These are phyloP conservation scores for Hirtodrosophila duncani DNA, from an alignment of 2,888 invertebrate species.

Conservation along the genomic window DNA sequence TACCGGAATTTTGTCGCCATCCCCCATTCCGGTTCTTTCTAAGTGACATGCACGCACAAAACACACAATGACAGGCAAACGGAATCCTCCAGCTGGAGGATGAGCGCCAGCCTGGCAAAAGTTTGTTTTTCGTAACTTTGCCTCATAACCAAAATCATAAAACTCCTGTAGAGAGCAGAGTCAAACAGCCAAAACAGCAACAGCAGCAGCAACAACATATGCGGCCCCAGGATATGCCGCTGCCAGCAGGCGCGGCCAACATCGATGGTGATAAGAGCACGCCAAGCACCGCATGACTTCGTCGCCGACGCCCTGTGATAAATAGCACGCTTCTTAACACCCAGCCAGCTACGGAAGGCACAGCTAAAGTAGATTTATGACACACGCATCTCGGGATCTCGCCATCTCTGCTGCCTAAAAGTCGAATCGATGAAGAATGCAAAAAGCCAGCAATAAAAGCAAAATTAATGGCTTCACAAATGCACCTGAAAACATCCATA, in stretches of 20 bases:
- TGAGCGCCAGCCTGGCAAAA: too few relatives aligned
- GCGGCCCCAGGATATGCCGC: slow-evolving; percentile 2
- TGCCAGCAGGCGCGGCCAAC: slow-evolving; percentile 1
- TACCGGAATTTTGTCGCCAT: slow-evolving; percentile 68
- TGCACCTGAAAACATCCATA: too few relatives aligned
- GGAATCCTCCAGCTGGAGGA: too few relatives aligned
- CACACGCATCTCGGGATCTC: slow-evolving; percentile 52
- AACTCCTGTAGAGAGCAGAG: slow-evolving; percentile 45
- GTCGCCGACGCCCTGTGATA: slow-evolving; percentile 39
- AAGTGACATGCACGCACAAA: slow-evolving; percentile 32
- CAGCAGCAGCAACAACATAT: slow-evolving; percentile 11
- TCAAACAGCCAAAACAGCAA: background rate
- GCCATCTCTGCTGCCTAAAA: slow-evolving; percentile 23
- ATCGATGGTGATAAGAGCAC: too few relatives aligned
- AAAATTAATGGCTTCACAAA: too few relatives aligned
- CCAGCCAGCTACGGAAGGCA: slow-evolving; percentile 13
- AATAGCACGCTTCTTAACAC: slow-evolving; percentile 59
- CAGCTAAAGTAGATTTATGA: slow-evolving; percentile 63
- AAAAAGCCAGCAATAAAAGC: too few relatives aligned
- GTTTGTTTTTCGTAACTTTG: too few relatives aligned
- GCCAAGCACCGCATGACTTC: slow-evolving; percentile 30
- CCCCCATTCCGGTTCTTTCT: too few relatives aligned
- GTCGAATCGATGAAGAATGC: too few relatives aligned
- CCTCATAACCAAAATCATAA: slow-evolving; percentile 10
- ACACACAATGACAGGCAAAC: background rate